Evolutionary conservation across 2,797 vertebrate species (phyloP).

Genomic region (Peromyscus melanophrys): DNA sequence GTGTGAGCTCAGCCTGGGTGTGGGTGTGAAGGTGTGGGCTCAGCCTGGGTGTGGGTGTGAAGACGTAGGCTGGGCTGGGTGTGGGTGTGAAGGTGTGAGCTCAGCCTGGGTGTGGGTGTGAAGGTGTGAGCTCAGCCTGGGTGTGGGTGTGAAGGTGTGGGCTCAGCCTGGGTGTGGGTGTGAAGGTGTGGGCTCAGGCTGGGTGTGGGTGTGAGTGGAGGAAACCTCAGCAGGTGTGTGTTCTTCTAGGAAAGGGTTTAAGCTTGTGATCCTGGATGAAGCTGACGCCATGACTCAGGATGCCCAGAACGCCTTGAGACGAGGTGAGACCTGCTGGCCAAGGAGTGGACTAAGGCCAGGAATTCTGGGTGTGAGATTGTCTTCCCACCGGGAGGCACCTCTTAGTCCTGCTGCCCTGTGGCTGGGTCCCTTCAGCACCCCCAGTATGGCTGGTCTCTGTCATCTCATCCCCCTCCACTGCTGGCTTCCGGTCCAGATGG

Average conservation of each 20-base stretch:
- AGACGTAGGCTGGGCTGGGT: too few relatives aligned
- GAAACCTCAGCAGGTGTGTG: not conserved
- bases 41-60: too few relatives aligned
- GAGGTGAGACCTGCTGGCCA: conserved; percentile 87
- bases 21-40: too few relatives aligned
- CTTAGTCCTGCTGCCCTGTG: not conserved
- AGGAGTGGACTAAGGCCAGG: not conserved
- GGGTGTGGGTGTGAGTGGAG: not conserved
- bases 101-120: too few relatives aligned
- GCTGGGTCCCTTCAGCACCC: not conserved
- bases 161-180: not conserved
- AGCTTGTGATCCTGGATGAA: conserved; percentile 98
- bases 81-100: too few relatives aligned
- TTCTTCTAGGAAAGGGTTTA: conserved; percentile 95
- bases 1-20: too few relatives aligned
- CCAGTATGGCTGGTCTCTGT: not conserved
- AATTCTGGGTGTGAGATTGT: not conserved
- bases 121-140: too few relatives aligned
- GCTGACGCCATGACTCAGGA: conserved; percentile 99
- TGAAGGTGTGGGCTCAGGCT: not conserved
- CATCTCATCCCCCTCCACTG: not conserved
- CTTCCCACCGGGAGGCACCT: not conserved
- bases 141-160: not conserved
- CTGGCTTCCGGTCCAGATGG: not conserved
- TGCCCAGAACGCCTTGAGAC: conserved; percentile 97